Conservation (phyloP, 2,888 invertebrate species). For the Flexamia atlantica region DNA sequence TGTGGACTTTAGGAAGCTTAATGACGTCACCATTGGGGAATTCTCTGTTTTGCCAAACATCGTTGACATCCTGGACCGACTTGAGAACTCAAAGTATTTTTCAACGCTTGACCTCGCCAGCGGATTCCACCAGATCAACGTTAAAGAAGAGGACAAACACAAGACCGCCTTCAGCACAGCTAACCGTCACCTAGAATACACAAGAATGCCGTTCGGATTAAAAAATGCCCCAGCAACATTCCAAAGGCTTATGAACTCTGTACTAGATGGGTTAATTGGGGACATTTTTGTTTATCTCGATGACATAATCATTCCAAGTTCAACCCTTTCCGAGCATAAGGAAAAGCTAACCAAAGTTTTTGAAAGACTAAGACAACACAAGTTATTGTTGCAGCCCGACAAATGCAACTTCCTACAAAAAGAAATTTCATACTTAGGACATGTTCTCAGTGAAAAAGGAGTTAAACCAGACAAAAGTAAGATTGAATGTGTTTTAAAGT, state of each 20-base stretch:
- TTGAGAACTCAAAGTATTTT: constrained; percentile 69
- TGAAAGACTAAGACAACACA: constrained; percentile 49
- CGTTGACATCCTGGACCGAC: constrained; percentile 69
- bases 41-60: constrained; percentile 69
- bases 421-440: constrained; percentile 62
- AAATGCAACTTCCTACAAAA: constrained; percentile 21
- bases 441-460: constrained; percentile 62
- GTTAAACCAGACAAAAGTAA: constrained; percentile 64
- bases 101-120: constrained; percentile 70
- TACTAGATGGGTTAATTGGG: constrained; percentile 68
- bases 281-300: constrained; percentile 66
- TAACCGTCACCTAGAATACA: constrained; percentile 68
- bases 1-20: constrained; percentile 69
- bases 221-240: constrained; percentile 72
- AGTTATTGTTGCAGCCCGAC: constrained; percentile 6
- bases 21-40: constrained; percentile 67
- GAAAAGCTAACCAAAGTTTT: constrained; percentile 57
- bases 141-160: constrained; percentile 63
- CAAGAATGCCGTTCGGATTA: constrained; percentile 71
- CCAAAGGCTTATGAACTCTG: constrained; percentile 71
- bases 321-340: constrained; percentile 26
- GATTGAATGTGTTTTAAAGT: constrained; percentile 52
- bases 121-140: constrained; percentile 70
- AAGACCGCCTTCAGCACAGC: constrained; percentile 49
- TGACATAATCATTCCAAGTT: constrained; percentile 61